Conservation (phyloP, 53 echinoderm and acorn worm species). For the Arbacia lixula region DNA sequence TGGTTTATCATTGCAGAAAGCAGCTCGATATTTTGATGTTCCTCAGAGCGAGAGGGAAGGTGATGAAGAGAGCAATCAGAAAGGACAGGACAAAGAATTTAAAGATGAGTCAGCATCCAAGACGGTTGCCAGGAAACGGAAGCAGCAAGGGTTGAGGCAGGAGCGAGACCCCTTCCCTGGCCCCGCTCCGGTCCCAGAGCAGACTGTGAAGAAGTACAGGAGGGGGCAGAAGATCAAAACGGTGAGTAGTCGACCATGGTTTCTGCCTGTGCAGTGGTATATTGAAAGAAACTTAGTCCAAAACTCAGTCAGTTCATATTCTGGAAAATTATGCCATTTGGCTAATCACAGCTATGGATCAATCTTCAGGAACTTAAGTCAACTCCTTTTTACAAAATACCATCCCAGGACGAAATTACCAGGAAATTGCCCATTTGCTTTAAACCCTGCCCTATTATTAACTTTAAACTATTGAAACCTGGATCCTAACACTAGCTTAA, state of each 20-base stretch:
- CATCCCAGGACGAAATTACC: too few species aligned
- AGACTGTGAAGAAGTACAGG: constrained; percentile 60
- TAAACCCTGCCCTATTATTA: too few species aligned
- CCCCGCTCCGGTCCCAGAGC: constrained; percentile 61
- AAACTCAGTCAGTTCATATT: too few species aligned
- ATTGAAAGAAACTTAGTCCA: too few species aligned
- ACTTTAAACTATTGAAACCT: too few species aligned
- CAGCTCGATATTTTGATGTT: constrained; percentile 16
- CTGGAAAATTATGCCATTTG: too few species aligned
- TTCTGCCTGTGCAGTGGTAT: not conserved
- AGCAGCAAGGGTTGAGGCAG: constrained; percentile 35
- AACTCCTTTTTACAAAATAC: too few species aligned
- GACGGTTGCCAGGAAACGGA: constrained; percentile 8
- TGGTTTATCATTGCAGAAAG: not conserved
- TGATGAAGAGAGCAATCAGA: not conserved
- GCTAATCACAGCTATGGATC: too few species aligned
- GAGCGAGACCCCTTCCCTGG: constrained; percentile 74
- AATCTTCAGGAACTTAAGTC: too few species aligned
- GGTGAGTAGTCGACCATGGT: not conserved
- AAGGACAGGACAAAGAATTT: not conserved
- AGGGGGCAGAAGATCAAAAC: not conserved
- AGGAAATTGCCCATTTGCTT: too few species aligned
- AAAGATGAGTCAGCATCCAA: not conserved
- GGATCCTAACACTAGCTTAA: too few species aligned
- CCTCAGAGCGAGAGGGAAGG: not conserved